phyloP scores from a whole-genome alignment of 2,888 invertebrate species.

The Flexamia atlantica region DNA sequence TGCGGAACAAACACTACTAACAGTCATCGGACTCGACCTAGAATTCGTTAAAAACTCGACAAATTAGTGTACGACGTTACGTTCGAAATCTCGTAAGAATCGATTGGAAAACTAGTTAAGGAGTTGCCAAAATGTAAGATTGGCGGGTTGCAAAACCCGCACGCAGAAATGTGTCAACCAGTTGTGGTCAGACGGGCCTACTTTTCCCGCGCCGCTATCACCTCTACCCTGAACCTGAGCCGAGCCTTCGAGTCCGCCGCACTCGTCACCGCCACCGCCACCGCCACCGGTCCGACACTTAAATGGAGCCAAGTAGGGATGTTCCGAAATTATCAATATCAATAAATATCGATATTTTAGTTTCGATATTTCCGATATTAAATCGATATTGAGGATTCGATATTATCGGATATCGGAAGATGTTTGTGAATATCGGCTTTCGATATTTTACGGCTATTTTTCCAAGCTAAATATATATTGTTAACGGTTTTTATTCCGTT shows the following conservation, averaged over 20 bases:
- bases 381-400: too few relatives aligned
- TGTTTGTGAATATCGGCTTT: too few relatives aligned
- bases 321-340: too few relatives aligned
- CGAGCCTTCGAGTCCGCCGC: neutral
- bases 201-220: neutral
- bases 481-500: too few relatives aligned
- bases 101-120: conserved; percentile 30
- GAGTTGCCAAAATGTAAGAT: conserved; percentile 35
- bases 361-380: too few relatives aligned
- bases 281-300: too few relatives aligned
- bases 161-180: conserved; percentile 25
- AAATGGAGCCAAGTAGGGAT: too few relatives aligned
- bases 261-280: neutral
- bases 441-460: too few relatives aligned
- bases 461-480: too few relatives aligned
- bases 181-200: conserved; percentile 14
- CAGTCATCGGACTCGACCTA: neutral
- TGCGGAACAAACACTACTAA: too few relatives aligned
- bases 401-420: too few relatives aligned
- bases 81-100: conserved; percentile 9
- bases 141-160: conserved; percentile 29
- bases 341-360: too few relatives aligned
- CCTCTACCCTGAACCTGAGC: conserved; percentile 21
- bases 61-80: neutral
- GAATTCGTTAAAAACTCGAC: conserved; percentile 2